These are phyloP conservation scores for Protonibea diacanthus DNA, from an alignment of 2,797 vertebrate species.

Conservation along the genomic window DNA sequence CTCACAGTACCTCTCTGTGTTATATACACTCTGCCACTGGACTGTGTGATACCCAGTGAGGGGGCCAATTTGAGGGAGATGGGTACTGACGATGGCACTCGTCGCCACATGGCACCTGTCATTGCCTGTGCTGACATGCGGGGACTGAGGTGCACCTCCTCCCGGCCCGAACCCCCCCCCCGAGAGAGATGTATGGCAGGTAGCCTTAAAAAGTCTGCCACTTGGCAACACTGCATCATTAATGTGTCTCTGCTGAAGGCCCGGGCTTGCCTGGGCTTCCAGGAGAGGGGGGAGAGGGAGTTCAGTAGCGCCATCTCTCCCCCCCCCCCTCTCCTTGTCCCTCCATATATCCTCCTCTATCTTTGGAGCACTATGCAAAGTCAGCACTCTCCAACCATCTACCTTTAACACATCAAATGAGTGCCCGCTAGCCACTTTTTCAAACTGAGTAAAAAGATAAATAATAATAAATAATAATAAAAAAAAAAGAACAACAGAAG, in stretches of 20 bases:
- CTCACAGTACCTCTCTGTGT: slow-evolving; percentile 28
- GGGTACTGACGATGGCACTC: slow-evolving; percentile 61
- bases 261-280: slow-evolving; percentile 69
- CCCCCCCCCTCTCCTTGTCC: slow-evolving; percentile 7
- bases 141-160: slow-evolving; percentile 47
- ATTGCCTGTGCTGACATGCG: slow-evolving; percentile 66
- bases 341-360: slow-evolving; percentile 64
- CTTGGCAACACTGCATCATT: slow-evolving; percentile 78
- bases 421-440: slow-evolving; percentile 73
- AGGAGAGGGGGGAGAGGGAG: slow-evolving; percentile 47
- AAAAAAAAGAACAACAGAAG: slow-evolving; percentile 53
- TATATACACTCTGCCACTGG: slow-evolving; percentile 38
- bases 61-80: slow-evolving; percentile 69
- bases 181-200: slow-evolving; percentile 64
- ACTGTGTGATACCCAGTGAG: slow-evolving; percentile 56
- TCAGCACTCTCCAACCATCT: slow-evolving; percentile 81
- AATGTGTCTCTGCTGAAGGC: slow-evolving; percentile 73
- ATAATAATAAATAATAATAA: neutral
- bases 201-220: slow-evolving; percentile 76
- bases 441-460: slow-evolving; percentile 37
- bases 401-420: slow-evolving; percentile 82
- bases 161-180: neutral
- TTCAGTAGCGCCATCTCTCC: slow-evolving; percentile 32
- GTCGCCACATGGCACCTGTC: slow-evolving; percentile 75
- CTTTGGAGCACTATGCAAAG: slow-evolving; percentile 79